Evolutionary conservation across 92 coral and sea anemone genomes (phyloP), one percentile per base, ranked within the genome.

Genomic region (Porites cylindrica): DNA sequence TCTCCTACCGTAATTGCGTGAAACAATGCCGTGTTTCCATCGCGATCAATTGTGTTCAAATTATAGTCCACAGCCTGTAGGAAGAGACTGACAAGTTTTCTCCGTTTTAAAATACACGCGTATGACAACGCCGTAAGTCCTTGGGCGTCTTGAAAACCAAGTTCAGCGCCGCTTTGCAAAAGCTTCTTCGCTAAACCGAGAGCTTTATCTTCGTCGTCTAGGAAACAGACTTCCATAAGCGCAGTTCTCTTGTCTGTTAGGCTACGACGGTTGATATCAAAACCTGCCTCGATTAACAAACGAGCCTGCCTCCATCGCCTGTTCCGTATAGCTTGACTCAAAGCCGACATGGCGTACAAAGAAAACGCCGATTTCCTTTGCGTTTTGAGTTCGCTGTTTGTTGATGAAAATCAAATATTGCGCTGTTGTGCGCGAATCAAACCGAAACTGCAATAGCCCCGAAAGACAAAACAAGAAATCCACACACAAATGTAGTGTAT

Each of bases 271-370:
- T 95, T 93, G 17, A 95, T 90, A 59, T 90, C 93, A 32, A 82
- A 93, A 16, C 98, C 98, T 8, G 90, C 88, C 3, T 95, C 96
- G 59, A 95, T 71, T 23, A 95, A 73, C 21, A 95, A 83, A 23
- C 75, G 84, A 59, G 94, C 98, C 53, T 95, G 98, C n/a, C 98
- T 83, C 98, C 98, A 95, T 67, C 94, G 88, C 21, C 84, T 87
- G 58, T 78, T 75, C 26, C 32, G 69, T 56, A 93, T 87, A 18
- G 98, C 98, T 56, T 88, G 88, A 18, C 82, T 82, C 69, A 95
- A 76, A 71, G 98, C 95, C 16, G 96, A 71, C 98, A 95, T 95
- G 50, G 17, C 62, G 20, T 24, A 23, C n/a, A 47, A 58, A 53
- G 10, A 63, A 18, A 21, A n/a, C 71, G 38, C 6, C 38, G 20